Evolutionary conservation across 2,888 invertebrate genomes (phyloP).

Genomic region (Aleiodes alternator): DNA sequence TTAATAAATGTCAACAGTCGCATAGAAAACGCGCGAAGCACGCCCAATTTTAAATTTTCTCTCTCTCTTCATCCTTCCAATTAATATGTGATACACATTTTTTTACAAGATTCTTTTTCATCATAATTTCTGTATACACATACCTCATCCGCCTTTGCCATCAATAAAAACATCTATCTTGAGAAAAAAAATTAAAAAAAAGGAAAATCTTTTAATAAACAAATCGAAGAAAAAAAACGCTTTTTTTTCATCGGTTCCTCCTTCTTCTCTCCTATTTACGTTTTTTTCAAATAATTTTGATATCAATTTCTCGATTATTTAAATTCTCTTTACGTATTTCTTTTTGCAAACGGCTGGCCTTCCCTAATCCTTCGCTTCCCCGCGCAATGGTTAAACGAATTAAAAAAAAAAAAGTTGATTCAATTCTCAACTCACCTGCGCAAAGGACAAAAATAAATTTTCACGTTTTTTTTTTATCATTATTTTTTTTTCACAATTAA

Average conservation of each 20-base stretch:
- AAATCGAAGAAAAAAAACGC: slow-evolving; percentile 63
- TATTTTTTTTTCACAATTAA: slow-evolving; percentile 37
- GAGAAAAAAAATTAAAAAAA: slow-evolving; percentile 20
- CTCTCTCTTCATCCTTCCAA: slow-evolving; percentile 33
- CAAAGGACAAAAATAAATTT: slow-evolving; percentile 71
- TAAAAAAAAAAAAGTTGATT: slow-evolving; percentile 69
- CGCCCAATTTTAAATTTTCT: slow-evolving; percentile 44
- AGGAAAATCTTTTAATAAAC: slow-evolving; percentile 7
- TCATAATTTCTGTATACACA: slow-evolving; percentile 51
- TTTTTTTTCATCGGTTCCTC: slow-evolving; percentile 55
- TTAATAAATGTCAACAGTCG: slow-evolving; percentile 12
- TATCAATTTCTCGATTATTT: slow-evolving; percentile 40
- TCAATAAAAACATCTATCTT: slow-evolving; percentile 7
- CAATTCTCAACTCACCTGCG: slow-evolving; percentile 76
- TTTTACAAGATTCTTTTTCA: too few relatives aligned
- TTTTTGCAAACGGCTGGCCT: slow-evolving; percentile 72
- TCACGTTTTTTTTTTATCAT: slow-evolving; percentile 61
- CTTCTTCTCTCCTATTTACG: slow-evolving; percentile 58
- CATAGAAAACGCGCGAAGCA: slow-evolving; percentile 19
- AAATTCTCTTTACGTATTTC: slow-evolving; percentile 38
- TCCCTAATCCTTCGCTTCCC: slow-evolving; percentile 74
- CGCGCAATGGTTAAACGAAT: slow-evolving; percentile 73
- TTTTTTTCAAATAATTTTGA: slow-evolving; percentile 43
- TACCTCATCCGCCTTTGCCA: slow-evolving; percentile 55
- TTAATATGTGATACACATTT: background rate